Evolutionary conservation across 2,888 invertebrate genomes (phyloP).

Genomic region (Archips crataeganus): DNA sequence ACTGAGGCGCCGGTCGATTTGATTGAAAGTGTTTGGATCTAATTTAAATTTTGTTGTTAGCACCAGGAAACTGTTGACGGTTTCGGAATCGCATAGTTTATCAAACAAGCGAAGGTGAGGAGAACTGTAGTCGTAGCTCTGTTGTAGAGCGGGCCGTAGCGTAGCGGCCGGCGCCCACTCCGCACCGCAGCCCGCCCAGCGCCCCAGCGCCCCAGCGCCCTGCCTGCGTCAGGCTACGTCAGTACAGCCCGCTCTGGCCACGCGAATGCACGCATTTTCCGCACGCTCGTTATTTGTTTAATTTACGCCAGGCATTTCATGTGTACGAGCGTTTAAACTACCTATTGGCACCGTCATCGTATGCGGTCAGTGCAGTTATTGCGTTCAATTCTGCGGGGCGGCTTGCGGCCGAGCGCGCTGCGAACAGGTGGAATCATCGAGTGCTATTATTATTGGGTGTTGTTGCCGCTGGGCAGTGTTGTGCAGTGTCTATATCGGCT

Average conservation of each 20-base stretch:
- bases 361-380: constrained; percentile 21
- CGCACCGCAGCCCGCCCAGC: constrained; percentile 58
- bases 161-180: constrained; percentile 47
- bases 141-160: constrained; percentile 49
- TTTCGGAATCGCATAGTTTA: constrained; percentile 18
- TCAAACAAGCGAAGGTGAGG: constrained; percentile 33
- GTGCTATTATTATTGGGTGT: constrained; percentile 32
- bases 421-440: constrained; percentile 36
- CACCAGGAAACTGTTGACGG: constrained; percentile 1
- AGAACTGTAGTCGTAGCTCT: constrained; percentile 34
- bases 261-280: constrained; percentile 54
- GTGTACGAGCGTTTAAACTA: constrained; percentile 28
- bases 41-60: neutral
- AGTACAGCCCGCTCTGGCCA: constrained; percentile 68
- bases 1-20: neutral
- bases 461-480: constrained; percentile 32
- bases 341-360: constrained; percentile 28
- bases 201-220: constrained; percentile 53
- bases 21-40: neutral
- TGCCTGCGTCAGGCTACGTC: constrained; percentile 67
- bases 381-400: constrained; percentile 19
- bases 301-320: constrained; percentile 47
- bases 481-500: constrained; percentile 40
- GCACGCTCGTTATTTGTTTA: constrained; percentile 42
- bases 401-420: constrained; percentile 28